These are phyloP conservation scores for Buathra laborator DNA, from an alignment of 2,888 invertebrate species.

Conservation along the genomic window DNA sequence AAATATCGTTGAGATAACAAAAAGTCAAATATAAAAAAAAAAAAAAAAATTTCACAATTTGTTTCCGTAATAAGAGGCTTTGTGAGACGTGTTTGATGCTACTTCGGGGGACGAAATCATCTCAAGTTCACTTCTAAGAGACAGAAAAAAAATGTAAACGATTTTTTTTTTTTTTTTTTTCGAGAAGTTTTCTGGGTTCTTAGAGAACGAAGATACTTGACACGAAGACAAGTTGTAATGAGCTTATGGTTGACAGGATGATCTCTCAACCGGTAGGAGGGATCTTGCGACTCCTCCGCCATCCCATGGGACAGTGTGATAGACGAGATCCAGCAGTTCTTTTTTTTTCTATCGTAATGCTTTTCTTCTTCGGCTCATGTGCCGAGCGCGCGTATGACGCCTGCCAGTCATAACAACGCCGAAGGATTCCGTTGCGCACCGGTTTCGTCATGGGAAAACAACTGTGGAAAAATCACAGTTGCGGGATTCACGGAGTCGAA, in stretches of 20 bases:
- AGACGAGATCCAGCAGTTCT: constrained; percentile 35
- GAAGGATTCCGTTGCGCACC: neutral
- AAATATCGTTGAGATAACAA: neutral
- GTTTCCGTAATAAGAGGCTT: constrained; percentile 22
- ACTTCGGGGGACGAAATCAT: neutral
- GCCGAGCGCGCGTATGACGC: constrained; percentile 33
- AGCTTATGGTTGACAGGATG: constrained; percentile 59
- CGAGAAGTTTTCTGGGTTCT: neutral
- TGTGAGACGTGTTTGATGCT: constrained; percentile 2
- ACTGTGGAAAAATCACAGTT: constrained; percentile 18
- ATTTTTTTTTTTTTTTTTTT: neutral
- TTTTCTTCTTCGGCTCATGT: constrained; percentile 28
- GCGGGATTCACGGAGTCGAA: constrained; percentile 16
- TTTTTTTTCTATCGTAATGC: constrained; percentile 18
- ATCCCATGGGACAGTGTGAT: constrained; percentile 40
- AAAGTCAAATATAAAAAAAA: neutral
- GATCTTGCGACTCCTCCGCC: neutral
- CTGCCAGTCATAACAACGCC: constrained; percentile 53
- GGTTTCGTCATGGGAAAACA: constrained; percentile 49
- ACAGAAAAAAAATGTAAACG: neutral
- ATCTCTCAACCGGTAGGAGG: constrained; percentile 37
- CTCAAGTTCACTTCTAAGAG: neutral
- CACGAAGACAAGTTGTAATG: constrained; percentile 22
- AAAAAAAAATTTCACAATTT: constrained; percentile 8
- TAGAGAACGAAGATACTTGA: constrained; percentile 2